Percentiles rank a stretch among this genome's conserved stretches.
phyloP scores from a whole-genome alignment of 2,797 vertebrate genomes.

The Buphagus erythrorhynchus region DNA sequence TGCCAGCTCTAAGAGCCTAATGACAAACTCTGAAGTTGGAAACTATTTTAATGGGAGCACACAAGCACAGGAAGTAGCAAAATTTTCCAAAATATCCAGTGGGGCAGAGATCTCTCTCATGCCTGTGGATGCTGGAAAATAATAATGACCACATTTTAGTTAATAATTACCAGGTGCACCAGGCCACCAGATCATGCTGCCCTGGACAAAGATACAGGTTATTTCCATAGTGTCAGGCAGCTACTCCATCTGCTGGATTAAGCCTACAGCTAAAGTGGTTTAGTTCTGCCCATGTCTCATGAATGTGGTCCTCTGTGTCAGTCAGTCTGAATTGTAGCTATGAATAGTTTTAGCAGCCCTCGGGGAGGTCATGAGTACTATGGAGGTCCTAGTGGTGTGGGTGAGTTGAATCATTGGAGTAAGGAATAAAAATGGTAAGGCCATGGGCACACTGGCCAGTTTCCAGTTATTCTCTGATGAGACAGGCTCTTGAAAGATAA shows the following conservation, averaged over 20 bases:
- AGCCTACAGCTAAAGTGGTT: not conserved
- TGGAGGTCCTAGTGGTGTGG: not conserved
- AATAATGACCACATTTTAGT: not conserved
- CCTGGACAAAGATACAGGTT: not conserved
- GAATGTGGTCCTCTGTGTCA: not conserved
- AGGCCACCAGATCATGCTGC: not conserved
- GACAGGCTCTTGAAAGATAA: not conserved
- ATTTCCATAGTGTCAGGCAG: not conserved
- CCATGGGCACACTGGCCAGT: not conserved
- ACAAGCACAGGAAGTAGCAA: not conserved
- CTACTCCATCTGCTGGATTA: constrained; percentile 51
- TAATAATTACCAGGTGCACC: not conserved
- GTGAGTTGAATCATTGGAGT: not conserved
- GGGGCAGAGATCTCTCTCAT: not conserved
- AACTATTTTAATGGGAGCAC: not conserved
- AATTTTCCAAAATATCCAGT: not conserved
- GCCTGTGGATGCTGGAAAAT: not conserved
- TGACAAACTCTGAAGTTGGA: not conserved
- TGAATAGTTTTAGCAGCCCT: not conserved
- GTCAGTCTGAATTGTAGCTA: not conserved
- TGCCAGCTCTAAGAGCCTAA: not conserved
- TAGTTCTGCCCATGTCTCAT: accelerated
- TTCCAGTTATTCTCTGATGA: not conserved
- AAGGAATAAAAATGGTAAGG: not conserved
- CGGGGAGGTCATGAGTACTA: not conserved